Base-by-base conservation (phyloP, 2,113 vertebrate species). In the Montifringilla adamsi region DNA sequence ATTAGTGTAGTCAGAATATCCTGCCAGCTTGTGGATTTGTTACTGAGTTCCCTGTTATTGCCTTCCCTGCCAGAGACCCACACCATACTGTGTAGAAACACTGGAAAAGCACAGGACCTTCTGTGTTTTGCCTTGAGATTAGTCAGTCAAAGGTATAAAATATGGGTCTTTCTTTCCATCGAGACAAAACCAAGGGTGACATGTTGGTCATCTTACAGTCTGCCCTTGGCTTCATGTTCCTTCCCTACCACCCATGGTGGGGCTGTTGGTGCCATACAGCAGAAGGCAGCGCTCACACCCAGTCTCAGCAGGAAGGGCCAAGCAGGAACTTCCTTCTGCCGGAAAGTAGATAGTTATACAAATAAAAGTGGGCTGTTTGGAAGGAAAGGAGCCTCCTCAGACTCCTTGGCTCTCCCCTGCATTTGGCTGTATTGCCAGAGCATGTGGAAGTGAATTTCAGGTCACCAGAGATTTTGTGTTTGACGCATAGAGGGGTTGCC, bases 221-320 rank as follows among this genome's bases (percentile, higher is more conserved):
- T 64, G 56, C 21, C 41, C 49, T 43, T 0, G 1, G n/a, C 22
- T 67, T 60, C 46, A 0, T 27, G 26, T 17, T 58, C n/a, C 33
- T 86, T 80, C 31, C 56, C 35, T 44, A 44, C 9, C 41, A 59
- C 5, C 30, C 2, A 0, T 11, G 52, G n/a, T 19, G 44, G 39
- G 56, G 46, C 20, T 83, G 53, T 11, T 3, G 4, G 27, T 0
- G 3, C 3, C 8, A 27, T 12, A 39, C 0, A 4, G 21, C 22
- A 67, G 30, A 89, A 87, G 11, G 47, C 35, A 77, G 22, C 0
- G 0, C 20, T 74, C n/a, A n/a, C 60, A 80, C 19, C n/a, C 43
- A 46, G 43, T 3, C 55, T 59, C 28, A 84, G n/a, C 56, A 68
- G 53, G 58, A 91, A 78, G 44, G 56, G 56, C 10, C 1, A 2